Base-by-base conservation (phyloP, 2,113 vertebrate species). In the Poicephalus gulielmi region DNA sequence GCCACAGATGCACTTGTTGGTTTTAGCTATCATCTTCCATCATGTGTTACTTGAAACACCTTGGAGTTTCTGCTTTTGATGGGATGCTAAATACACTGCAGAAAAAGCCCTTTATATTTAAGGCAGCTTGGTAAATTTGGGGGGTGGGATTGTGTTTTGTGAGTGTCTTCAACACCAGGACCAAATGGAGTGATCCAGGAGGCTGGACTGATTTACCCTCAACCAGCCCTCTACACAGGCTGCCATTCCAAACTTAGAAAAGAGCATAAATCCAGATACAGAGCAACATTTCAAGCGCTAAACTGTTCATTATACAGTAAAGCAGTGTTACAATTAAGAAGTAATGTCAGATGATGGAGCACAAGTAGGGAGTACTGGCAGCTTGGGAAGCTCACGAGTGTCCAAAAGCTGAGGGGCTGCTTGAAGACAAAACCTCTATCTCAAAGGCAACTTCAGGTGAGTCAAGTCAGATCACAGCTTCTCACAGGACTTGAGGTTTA, bases 31-130 rank as follows among this genome's bases (percentile, higher is more conserved):
- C 59, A 4, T 5, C 30, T 68, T 63, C 81, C 25, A 60, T 15
- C 33, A 2, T 0, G 5, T 0, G 0, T 39, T 35, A 8, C 28
- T 53, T 49, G 23, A 25, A 18, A 33, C 1, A 1, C 31, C 8
- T 31, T 6, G n/a, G 31, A 20, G 52, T 3, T 18, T 18, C 27
- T 37, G 30, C 37, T 33, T 73, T 35, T 27, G 53, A 6, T 30
- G 74, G 49, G 18, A 9, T 20, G 33, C 27, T 49, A 53, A 85
- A 46, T 10, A 19, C 13, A 5, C 9, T 11, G 25, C 9, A 28
- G 33, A 15, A 59, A 57, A 46, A 37, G 1, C 15, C 9, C 28
- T 9, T 11, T 4, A 4, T 59, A 8, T 52, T 86, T 47, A 11
- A 41, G 25, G 41, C 6, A 4, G 9, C 33, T 49, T 6, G 39